Percentiles rank a stretch among this genome's conserved stretches.
These are phyloP conservation scores for Lepidochitona cinerea DNA, from an alignment of 2,888 invertebrate species.

Conservation along the genomic window DNA sequence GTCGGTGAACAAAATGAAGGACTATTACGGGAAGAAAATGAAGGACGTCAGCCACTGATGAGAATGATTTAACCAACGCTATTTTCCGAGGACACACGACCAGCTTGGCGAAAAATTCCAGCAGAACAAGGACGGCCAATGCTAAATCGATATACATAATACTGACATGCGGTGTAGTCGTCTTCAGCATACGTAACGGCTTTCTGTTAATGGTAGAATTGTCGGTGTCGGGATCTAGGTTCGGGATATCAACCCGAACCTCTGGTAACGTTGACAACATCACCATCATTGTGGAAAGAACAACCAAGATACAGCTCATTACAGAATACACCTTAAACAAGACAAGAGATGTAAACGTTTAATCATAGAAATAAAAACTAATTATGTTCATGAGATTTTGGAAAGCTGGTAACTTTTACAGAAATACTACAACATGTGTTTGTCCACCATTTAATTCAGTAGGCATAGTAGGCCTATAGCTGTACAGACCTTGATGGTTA, in stretches of 20 bases:
- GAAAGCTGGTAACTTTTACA: no score
- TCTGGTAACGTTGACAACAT: neutral
- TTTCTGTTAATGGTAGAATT: neutral
- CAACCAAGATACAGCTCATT: neutral
- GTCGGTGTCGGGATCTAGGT: neutral
- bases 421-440: no score
- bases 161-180: neutral
- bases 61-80: neutral
- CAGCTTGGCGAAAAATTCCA: neutral
- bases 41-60: neutral
- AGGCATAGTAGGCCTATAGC: no score
- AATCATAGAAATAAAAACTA: no score
- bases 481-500: no score
- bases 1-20: neutral
- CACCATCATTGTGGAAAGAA: neutral
- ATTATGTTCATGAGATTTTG: no score
- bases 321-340: neutral
- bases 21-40: neutral
- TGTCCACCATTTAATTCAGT: no score
- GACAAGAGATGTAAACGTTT: no score
- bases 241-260: neutral
- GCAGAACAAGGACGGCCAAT: neutral
- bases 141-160: neutral
- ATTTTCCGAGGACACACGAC: neutral
- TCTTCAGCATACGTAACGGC: neutral